Evolutionary conservation across 1,140 invertebrate species (phyloP).

Genomic region (honey bee (Apis mellifera)): Amel_HAv3.1 CM009934.2:7901501-7902000

Average conservation of each 20-base stretch:
- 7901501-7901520: conserved; percentile 42
- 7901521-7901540: conserved; percentile 44
- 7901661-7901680: conserved; percentile 29
- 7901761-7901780: neutral
- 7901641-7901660: too few relatives aligned
- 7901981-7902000: neutral
- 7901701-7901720: neutral
- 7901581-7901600: neutral
- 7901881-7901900: too few relatives aligned
- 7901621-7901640: neutral
- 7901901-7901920: too few relatives aligned
- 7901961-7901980: neutral
- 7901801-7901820: too few relatives aligned
- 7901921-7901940: too few relatives aligned
- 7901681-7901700: conserved; percentile 6
- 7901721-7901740: neutral
- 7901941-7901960: neutral
- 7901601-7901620: neutral
- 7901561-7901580: neutral
- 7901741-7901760: too few relatives aligned
- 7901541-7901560: conserved; percentile 48
- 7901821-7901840: too few relatives aligned
- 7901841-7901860: too few relatives aligned
- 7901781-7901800: too few relatives aligned
- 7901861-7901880: too few relatives aligned